These are phyloP conservation scores for Saxicola maurus DNA, from an alignment of 2,797 vertebrate genomes.

Conservation along the genomic window DNA sequence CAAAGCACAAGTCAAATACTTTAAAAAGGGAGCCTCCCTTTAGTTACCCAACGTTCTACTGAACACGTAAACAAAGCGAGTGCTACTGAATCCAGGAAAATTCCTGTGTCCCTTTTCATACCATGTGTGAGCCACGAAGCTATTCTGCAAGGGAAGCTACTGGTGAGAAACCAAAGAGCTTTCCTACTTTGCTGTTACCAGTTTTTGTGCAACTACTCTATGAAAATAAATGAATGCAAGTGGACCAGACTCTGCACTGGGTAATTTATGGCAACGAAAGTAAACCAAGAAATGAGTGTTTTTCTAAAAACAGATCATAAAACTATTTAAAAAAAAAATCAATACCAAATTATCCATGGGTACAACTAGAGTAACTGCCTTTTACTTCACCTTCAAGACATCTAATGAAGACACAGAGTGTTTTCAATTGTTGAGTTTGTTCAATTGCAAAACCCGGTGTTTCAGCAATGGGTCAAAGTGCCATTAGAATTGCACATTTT, in stretches of 20 bases:
- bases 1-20: constrained; percentile 57
- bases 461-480: constrained; percentile 48
- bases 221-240: constrained; percentile 1
- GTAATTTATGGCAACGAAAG: constrained; percentile 14
- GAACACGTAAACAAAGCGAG: constrained; percentile 51
- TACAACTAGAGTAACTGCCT: constrained; percentile 7
- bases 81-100: constrained; percentile 53
- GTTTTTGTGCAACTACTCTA: constrained; percentile 27
- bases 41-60: constrained; percentile 12
- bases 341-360: neutral
- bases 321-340: neutral
- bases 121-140: constrained; percentile 42
- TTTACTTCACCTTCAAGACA: constrained; percentile 11
- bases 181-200: neutral
- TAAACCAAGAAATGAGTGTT: constrained; percentile 11
- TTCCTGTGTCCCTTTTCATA: constrained; percentile 10
- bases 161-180: constrained; percentile 1
- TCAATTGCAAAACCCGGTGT: constrained; percentile 39
- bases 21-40: constrained; percentile 24
- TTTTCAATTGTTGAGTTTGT: neutral
- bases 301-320: neutral
- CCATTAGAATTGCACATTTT: constrained; percentile 45
- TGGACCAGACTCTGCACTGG: constrained; percentile 38
- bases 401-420: constrained; percentile 9
- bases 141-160: constrained; percentile 38